These are phyloP conservation scores for Hiodon tergisus DNA, from an alignment of 2,113 vertebrate species.

Conservation along the genomic window DNA sequence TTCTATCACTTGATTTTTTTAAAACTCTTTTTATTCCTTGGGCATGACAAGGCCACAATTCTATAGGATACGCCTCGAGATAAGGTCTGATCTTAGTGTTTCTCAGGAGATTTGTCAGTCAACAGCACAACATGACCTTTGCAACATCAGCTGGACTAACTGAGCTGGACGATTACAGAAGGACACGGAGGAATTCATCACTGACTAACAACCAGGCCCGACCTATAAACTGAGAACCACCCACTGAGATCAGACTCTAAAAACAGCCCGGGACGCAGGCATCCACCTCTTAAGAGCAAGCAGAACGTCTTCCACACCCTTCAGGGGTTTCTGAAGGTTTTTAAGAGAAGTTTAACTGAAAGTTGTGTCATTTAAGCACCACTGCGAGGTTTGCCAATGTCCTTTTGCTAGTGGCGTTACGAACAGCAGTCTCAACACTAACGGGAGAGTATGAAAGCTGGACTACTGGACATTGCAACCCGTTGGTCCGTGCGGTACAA, in stretches of 20 bases:
- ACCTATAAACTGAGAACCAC: constrained; percentile 26
- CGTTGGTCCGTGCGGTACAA: no score
- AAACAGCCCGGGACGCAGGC: constrained; percentile 29
- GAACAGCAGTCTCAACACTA: no score
- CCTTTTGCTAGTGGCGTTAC: no score
- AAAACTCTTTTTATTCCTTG: no score
- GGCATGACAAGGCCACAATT: no score
- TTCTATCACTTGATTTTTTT: no score
- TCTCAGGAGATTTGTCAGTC: background rate
- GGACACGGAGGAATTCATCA: constrained; percentile 4
- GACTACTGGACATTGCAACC: no score
- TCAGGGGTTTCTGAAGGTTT: background rate
- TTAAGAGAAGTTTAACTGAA: background rate
- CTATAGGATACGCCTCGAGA: background rate
- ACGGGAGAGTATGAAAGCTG: no score
- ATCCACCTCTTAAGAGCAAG: constrained; percentile 29
- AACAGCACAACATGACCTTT: constrained; percentile 3
- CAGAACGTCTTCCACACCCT: background rate
- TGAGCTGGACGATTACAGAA: background rate
- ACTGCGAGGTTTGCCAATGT: no score
- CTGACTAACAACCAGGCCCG: constrained; percentile 21
- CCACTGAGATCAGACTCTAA: constrained; percentile 34
- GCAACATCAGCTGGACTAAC: background rate
- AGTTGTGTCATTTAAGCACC: background rate
- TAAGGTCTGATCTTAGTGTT: no score